Conservation (phyloP, 2,113 vertebrate species). For the Cinclus mexicanus region DNA sequence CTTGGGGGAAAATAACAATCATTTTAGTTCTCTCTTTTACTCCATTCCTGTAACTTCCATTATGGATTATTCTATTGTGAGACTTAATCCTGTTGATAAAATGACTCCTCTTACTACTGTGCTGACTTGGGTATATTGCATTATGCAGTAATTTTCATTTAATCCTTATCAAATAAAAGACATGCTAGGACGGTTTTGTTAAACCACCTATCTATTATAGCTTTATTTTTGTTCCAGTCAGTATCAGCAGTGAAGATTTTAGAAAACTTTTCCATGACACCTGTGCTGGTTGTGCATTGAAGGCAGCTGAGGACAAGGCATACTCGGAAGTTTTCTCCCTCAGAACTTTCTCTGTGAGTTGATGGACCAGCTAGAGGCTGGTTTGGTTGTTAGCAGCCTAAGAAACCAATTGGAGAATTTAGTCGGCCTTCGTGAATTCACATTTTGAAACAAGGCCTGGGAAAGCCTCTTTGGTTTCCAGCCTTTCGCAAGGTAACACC, state of each 20-base stretch:
- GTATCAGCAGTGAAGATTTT: background rate
- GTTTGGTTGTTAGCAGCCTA: too few species aligned
- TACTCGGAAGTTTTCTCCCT: too few species aligned
- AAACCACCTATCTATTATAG: background rate
- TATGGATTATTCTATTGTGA: conserved; percentile 45
- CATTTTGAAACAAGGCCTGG: too few species aligned
- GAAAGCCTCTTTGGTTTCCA: too few species aligned
- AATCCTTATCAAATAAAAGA: conserved; percentile 46
- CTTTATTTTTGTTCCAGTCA: conserved; percentile 1
- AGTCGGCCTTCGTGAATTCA: too few species aligned
- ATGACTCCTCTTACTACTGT: conserved; percentile 6
- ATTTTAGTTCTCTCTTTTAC: background rate
- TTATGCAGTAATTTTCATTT: conserved; percentile 53
- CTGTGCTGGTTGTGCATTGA: too few species aligned
- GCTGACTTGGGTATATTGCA: background rate
- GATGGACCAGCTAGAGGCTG: too few species aligned
- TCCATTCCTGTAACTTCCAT: conserved; percentile 11
- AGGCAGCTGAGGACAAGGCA: too few species aligned
- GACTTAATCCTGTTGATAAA: conserved; percentile 55
- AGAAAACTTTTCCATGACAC: background rate
- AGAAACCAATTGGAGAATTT: too few species aligned
- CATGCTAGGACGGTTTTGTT: background rate
- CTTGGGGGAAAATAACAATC: background rate
- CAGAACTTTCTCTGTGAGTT: too few species aligned
- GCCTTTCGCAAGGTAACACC: too few species aligned